Evolutionary conservation across 2,113 vertebrate species (phyloP), one percentile per base, ranked within the genome.

Genomic region (Gobius niger): DNA sequence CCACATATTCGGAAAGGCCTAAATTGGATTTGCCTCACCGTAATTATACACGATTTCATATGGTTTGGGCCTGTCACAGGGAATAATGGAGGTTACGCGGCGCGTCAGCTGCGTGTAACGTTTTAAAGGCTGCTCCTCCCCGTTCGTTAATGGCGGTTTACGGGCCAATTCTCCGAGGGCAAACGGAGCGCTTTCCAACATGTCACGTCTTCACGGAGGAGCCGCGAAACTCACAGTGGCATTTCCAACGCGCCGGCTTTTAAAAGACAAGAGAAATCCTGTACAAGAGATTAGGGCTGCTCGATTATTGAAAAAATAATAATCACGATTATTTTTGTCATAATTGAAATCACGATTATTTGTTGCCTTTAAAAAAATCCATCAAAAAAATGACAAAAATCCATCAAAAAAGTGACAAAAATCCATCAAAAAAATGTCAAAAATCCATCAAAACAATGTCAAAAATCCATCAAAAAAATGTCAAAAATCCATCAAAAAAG

Each of bases 81-180:
- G 78, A 82, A 84, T 90, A 83, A 86, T 83, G 79, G 80, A 80
- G 75, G 83, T 85, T 84, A 83, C 67, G 75, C 56, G 77, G 80
- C 87, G 84, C 77, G 78, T 90, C 87, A 87, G 87, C 85, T 79
- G 76, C 73, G 84, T 88, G 85, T 86, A 85, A 84, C 83, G 82
- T 89, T 89, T 89, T 75, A 78, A 89, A 88, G 89, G 88, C 83
- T 86, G 81, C 82, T 81, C 83, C 89, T 83, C 80, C 87, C 80
- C 49, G 68, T 69, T 80, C 75, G 68, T 88, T 91, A 91, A 93
- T 90, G 85, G 88, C 81, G 87, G 85, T 91, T 91, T 91, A 89
- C 91, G 86, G 87, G 81, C 86, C 85, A 88, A 88, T 89, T 84
- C 88, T 89, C 90, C 76, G 66, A 89, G 86, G 91, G 80, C 82